Conservation (phyloP, 2,797 vertebrate species). For the Phyllotis vaccarum region DNA sequence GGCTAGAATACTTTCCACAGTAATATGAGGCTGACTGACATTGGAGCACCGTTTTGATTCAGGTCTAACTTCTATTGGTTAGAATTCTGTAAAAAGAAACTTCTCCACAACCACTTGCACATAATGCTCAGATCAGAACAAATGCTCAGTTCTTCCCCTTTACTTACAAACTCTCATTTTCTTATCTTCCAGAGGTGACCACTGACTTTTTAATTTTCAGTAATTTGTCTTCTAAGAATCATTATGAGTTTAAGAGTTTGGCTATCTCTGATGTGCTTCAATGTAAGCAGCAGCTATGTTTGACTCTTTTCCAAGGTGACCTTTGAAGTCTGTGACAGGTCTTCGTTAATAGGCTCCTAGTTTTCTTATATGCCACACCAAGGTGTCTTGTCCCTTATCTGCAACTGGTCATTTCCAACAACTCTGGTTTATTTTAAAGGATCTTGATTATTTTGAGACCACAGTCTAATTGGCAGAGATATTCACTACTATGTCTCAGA, state of each 20-base stretch:
- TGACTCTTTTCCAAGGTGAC: background rate
- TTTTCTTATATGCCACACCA: slow-evolving; percentile 35
- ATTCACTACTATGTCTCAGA: background rate
- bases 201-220: background rate
- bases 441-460: slow-evolving; percentile 26
- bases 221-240: background rate
- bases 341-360: background rate
- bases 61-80: background rate
- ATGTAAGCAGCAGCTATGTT: slow-evolving; percentile 19
- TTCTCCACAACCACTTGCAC: background rate
- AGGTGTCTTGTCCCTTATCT: background rate
- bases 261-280: slow-evolving; percentile 18
- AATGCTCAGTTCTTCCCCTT: background rate
- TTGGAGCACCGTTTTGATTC: background rate
- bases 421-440: background rate
- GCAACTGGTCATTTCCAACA: background rate
- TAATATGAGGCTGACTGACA: background rate
- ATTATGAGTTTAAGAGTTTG: slow-evolving; percentile 51
- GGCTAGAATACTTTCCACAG: background rate
- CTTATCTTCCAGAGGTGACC: background rate
- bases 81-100: slow-evolving; percentile 9
- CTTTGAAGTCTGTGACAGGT: background rate
- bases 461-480: background rate
- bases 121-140: background rate
- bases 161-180: slow-evolving; percentile 18